A percentile compares a stretch with the other conserved stretches of the same genome.
Conservation (phyloP, 2,113 vertebrate genomes). For the Sinocyclocheilus anshuiensis region DNA sequence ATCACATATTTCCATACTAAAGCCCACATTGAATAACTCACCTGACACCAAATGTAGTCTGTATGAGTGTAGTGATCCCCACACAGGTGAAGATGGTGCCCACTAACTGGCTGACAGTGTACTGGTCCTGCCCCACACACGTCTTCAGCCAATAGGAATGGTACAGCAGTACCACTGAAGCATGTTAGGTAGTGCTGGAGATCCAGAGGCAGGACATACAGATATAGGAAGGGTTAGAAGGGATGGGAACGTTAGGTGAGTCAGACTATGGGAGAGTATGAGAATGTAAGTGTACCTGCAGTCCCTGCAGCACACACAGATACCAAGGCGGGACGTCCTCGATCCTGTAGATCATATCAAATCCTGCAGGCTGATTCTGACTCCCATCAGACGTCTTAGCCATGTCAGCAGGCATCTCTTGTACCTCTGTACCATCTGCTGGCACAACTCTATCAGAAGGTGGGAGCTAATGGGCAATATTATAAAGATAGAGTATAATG, state of each 20-base stretch:
- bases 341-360: conserved; percentile 93
- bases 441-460: conserved; percentile 18
- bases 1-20: not conserved
- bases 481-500: not conserved
- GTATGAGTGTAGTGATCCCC: conserved; percentile 93
- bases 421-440: conserved; percentile 12
- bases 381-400: conserved; percentile 12
- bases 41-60: conserved; percentile 93
- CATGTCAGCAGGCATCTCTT: not conserved
- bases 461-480: not conserved
- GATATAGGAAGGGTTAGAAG: not conserved
- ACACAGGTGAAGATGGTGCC: conserved; percentile 96
- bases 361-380: conserved; percentile 30
- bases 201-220: not conserved
- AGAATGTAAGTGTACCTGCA: conserved; percentile 82
- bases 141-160: conserved; percentile 93
- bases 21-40: conserved; percentile 56
- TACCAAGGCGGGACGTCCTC: conserved; percentile 97
- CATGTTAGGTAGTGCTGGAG: conserved; percentile 94
- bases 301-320: conserved; percentile 90
- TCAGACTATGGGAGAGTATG: not conserved
- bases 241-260: not conserved
- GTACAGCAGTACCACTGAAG: conserved; percentile 93
- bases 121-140: conserved; percentile 90
- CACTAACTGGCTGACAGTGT: conserved; percentile 90